Conservation (phyloP, 2,888 invertebrate species). For the Erannis defoliaria region DNA sequence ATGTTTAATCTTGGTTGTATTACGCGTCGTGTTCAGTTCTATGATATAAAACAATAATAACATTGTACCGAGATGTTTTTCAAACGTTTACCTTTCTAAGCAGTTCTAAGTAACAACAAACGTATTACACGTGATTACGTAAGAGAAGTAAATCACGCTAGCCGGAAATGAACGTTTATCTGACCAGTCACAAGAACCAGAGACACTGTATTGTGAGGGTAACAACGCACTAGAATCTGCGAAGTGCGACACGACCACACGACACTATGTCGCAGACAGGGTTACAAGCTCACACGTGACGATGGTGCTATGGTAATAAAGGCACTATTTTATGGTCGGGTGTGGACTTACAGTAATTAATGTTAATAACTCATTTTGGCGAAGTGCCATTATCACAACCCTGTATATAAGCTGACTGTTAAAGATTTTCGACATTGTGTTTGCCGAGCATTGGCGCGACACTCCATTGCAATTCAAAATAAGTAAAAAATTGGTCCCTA, state of each 20-base stretch:
- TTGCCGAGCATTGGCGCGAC: too few relatives aligned
- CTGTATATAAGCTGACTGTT: too few relatives aligned
- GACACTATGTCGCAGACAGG: too few relatives aligned
- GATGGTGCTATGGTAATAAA: too few relatives aligned
- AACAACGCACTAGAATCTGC: background rate
- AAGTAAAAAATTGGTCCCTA: too few relatives aligned
- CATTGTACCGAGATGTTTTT: background rate
- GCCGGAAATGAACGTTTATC: constrained; percentile 49
- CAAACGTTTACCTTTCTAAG: constrained; percentile 20
- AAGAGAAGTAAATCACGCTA: constrained; percentile 50
- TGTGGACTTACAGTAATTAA: too few relatives aligned
- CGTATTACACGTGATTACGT: constrained; percentile 35
- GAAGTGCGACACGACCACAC: background rate
- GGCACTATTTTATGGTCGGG: too few relatives aligned
- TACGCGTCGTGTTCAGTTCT: background rate
- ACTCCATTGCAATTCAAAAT: too few relatives aligned
- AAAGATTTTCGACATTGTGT: too few relatives aligned
- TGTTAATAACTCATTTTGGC: too few relatives aligned
- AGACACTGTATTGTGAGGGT: constrained; percentile 7
- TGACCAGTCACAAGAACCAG: constrained; percentile 39
- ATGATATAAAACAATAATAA: background rate
- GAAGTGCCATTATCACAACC: too few relatives aligned
- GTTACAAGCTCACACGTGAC: too few relatives aligned
- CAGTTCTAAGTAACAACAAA: constrained; percentile 30
- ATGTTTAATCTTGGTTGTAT: background rate